Percentiles rank a stretch among this genome's conserved stretches.
Evolutionary conservation across 2,113 vertebrate genomes (phyloP).

Genomic region (Antennarius striatus): DNA sequence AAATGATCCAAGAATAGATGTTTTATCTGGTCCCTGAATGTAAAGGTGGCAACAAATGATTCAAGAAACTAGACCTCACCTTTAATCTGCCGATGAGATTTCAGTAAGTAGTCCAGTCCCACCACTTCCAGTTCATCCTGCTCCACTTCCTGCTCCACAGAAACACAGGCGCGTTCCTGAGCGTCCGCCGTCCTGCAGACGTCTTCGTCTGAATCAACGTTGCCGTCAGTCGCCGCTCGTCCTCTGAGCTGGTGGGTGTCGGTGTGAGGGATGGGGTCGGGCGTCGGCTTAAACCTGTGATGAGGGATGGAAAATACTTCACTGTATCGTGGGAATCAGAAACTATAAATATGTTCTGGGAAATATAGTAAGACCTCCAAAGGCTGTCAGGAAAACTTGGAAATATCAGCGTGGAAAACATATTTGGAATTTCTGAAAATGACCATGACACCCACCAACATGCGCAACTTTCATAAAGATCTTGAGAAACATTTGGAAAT

Average conservation of each 20-base stretch:
- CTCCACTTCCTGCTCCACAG: constrained; percentile 19
- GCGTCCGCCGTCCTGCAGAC: constrained; percentile 68
- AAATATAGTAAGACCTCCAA: neutral
- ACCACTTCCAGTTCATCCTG: constrained; percentile 84
- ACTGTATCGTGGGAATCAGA: too few relatives aligned
- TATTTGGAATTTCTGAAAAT: too few relatives aligned
- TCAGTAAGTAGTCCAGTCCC: constrained; percentile 79
- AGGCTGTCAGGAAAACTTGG: neutral
- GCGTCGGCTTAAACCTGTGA: neutral
- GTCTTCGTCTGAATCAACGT: constrained; percentile 85
- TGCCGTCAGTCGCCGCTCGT: constrained; percentile 51
- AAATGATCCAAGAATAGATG: too few relatives aligned
- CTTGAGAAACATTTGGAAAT: too few relatives aligned
- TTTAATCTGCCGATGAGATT: constrained; percentile 58
- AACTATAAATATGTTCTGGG: neutral
- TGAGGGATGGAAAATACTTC: too few relatives aligned
- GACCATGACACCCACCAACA: too few relatives aligned
- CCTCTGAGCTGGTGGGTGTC: constrained; percentile 1
- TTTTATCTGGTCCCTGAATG: too few relatives aligned
- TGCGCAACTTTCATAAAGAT: too few relatives aligned
- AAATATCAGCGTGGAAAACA: neutral
- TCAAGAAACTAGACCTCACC: constrained; percentile 10
- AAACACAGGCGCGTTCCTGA: constrained; percentile 56
- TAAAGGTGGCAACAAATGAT: too few relatives aligned
- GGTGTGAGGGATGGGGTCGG: neutral